Evolutionary conservation across 2,113 vertebrate species (phyloP).

Genomic region (Notothenia coriiceps): DNA sequence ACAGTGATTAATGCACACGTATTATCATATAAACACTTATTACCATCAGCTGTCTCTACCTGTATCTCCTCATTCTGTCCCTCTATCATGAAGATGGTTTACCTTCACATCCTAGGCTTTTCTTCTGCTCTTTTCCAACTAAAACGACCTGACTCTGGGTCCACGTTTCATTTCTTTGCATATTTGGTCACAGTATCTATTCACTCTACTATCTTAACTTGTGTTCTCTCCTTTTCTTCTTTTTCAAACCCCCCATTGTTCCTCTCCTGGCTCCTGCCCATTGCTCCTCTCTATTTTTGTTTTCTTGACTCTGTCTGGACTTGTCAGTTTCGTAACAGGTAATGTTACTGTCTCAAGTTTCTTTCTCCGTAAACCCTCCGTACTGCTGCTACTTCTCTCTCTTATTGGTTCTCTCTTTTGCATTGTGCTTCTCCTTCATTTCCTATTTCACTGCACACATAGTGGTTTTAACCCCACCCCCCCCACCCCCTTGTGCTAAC

Average conservation of each 20-base stretch:
- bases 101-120: conserved; percentile 9
- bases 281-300: conserved; percentile 57
- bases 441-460: conserved; percentile 27
- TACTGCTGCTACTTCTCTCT: conserved; percentile 37
- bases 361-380: conserved; percentile 45
- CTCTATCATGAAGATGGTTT: conserved; percentile 26
- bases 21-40: background rate
- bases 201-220: conserved; percentile 73
- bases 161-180: conserved; percentile 48
- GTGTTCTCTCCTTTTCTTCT: conserved; percentile 58
- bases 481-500: background rate
- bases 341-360: conserved; percentile 77
- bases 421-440: conserved; percentile 26
- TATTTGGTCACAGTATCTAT: conserved; percentile 53
- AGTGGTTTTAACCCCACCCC: background rate
- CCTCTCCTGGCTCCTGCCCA: conserved; percentile 60
- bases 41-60: conserved; percentile 30
- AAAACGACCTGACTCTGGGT: conserved; percentile 32
- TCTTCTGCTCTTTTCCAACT: conserved; percentile 25
- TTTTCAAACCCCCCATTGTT: conserved; percentile 61
- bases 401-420: conserved; percentile 11
- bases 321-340: conserved; percentile 85
- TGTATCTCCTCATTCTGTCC: conserved; percentile 37
- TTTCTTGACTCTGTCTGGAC: conserved; percentile 80
- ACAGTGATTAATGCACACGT: background rate